These are phyloP conservation scores for Nyleta sp. DNA, from an alignment of 2,888 invertebrate species.

Conservation along the genomic window DNA sequence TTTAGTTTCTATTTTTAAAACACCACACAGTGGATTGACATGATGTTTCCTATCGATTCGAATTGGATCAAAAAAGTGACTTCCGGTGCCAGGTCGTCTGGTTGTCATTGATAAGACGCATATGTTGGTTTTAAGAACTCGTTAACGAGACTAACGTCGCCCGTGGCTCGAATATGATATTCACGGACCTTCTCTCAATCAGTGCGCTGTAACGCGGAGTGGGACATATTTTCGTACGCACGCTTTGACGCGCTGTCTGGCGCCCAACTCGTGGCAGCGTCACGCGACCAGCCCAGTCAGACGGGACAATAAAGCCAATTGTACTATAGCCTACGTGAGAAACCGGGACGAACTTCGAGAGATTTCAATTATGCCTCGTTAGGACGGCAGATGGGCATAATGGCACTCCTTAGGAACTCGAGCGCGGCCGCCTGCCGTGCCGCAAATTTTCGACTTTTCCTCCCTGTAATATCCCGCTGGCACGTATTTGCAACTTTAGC, in stretches of 20 bases:
- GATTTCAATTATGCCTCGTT: conserved; percentile 82
- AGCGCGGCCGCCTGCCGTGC: conserved; percentile 46
- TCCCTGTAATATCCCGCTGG: conserved; percentile 37
- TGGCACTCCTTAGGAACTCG: conserved; percentile 66
- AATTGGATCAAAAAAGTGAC: conserved; percentile 9
- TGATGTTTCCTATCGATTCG: not conserved
- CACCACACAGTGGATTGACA: too few species aligned
- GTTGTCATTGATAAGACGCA: conserved; percentile 45
- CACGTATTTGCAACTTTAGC: conserved; percentile 38
- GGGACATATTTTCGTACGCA: too few species aligned
- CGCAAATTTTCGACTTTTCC: conserved; percentile 51
- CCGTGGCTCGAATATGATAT: conserved; percentile 31
- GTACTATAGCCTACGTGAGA: conserved; percentile 64
- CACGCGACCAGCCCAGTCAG: conserved; percentile 32
- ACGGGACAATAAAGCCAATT: conserved; percentile 68
- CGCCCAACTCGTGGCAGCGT: conserved; percentile 31
- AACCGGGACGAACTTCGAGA: conserved; percentile 70
- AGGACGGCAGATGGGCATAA: conserved; percentile 81
- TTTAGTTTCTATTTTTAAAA: conserved; percentile 2
- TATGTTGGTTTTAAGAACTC: conserved; percentile 35
- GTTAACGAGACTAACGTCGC: conserved; percentile 73
- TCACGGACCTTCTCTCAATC: conserved; percentile 59
- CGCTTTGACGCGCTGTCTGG: conserved; percentile 59
- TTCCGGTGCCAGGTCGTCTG: conserved; percentile 20
- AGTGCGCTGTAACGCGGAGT: too few species aligned